These are phyloP conservation scores for Perizoma affinitatum DNA, from an alignment of 2,888 invertebrate species.

Conservation along the genomic window DNA sequence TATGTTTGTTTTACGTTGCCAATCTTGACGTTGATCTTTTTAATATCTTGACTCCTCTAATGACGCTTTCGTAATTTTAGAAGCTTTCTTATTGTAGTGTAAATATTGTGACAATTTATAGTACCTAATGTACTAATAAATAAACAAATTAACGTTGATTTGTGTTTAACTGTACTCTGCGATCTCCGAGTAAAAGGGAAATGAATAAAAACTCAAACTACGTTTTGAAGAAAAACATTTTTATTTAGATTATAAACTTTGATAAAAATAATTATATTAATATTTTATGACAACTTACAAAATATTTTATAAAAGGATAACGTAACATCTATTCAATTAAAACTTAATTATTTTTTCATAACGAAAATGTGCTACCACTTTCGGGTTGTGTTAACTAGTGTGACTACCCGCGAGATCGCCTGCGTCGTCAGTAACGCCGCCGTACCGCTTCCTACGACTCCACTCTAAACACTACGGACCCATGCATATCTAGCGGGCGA, in stretches of 20 bases:
- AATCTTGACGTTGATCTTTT: slow-evolving; percentile 6
- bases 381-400: slow-evolving; percentile 81
- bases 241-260: slow-evolving; percentile 86
- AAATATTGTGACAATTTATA: slow-evolving; percentile 45
- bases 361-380: slow-evolving; percentile 82
- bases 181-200: slow-evolving; percentile 5
- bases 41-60: slow-evolving; percentile 43
- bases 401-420: slow-evolving; percentile 65
- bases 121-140: slow-evolving; percentile 30
- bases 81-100: slow-evolving; percentile 60
- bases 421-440: slow-evolving; percentile 31
- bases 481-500: slow-evolving; percentile 12
- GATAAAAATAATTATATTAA: slow-evolving; percentile 85
- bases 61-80: slow-evolving; percentile 56
- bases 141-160: slow-evolving; percentile 31
- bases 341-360: slow-evolving; percentile 77
- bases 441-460: slow-evolving; percentile 28
- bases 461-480: slow-evolving; percentile 29
- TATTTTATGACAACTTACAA: slow-evolving; percentile 85
- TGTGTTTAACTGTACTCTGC: slow-evolving; percentile 8
- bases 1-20: background rate
- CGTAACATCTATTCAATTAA: slow-evolving; percentile 83
- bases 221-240: slow-evolving; percentile 84
- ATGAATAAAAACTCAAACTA: slow-evolving; percentile 59
- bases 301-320: slow-evolving; percentile 84